Conservation (phyloP, 2,888 invertebrate genomes). For the Tetanocera ferruginea region DNA sequence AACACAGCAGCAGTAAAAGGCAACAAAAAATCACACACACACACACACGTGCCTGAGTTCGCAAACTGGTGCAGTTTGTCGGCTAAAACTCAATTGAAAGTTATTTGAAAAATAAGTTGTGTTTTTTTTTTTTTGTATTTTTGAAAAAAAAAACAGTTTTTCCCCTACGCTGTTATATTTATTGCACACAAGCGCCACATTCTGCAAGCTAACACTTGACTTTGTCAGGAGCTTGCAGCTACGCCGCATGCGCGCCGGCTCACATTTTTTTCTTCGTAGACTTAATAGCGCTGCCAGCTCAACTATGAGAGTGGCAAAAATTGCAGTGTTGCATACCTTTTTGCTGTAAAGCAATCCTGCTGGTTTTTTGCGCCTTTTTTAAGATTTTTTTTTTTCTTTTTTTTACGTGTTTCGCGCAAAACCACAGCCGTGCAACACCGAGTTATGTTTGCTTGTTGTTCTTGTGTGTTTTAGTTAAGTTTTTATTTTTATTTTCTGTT, state of each 20-base stretch:
- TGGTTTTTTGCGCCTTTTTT: not conserved
- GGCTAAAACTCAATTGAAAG: conserved; percentile 18
- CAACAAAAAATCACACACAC: not conserved
- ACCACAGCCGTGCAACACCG: not conserved
- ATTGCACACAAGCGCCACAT: conserved; percentile 1
- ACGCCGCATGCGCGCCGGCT: not conserved
- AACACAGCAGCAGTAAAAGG: no score
- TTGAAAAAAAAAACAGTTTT: conserved; percentile 39
- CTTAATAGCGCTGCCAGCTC: not conserved
- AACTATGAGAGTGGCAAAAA: not conserved
- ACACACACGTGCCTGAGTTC: not conserved
- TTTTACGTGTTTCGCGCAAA: not conserved
- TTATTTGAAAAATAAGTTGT: conserved; percentile 38
- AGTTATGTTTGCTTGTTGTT: conserved; percentile 29
- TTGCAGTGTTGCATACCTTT: conserved; percentile 3
- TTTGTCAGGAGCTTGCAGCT: not conserved
- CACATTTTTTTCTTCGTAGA: not conserved
- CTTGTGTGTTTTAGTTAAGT: not conserved
- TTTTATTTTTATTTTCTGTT: not conserved
- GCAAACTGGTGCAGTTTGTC: not conserved
- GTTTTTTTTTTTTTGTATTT: conserved; percentile 26
- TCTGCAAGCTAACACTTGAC: conserved; percentile 13
- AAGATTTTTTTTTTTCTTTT: not conserved
- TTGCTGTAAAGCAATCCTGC: not conserved
- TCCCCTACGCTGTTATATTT: not conserved